phyloP scores from a whole-genome alignment of 2,113 vertebrate species.

The Scophthalmus maximus region DNA sequence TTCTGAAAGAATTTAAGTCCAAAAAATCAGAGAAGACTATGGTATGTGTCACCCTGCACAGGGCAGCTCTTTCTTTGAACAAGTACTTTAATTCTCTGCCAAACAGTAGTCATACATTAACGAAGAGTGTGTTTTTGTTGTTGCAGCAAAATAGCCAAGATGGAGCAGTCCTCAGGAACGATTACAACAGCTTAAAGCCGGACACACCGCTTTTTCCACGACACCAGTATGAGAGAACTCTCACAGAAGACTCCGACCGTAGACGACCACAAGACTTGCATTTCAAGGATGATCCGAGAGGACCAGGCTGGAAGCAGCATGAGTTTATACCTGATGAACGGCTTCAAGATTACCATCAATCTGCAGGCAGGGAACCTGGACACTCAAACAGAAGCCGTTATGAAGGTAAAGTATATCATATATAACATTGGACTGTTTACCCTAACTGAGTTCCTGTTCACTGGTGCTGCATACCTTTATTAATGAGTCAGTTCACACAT shows the following conservation, averaged over 20 bases:
- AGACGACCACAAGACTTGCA: constrained; percentile 41
- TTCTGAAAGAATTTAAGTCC: constrained; percentile 80
- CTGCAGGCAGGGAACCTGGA: constrained; percentile 16
- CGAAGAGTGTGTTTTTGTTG: not conserved
- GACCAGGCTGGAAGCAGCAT: constrained; percentile 29
- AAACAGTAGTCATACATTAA: not conserved
- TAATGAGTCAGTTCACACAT: not conserved
- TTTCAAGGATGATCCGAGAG: constrained; percentile 34
- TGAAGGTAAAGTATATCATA: constrained; percentile 51
- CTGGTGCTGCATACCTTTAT: not conserved
- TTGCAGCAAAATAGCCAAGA: constrained; percentile 54
- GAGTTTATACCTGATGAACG: constrained; percentile 14
- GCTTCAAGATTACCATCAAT: constrained; percentile 33
- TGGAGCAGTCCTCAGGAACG: constrained; percentile 28
- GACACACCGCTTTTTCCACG: constrained; percentile 2
- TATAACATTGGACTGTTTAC: not conserved
- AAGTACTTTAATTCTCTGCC: not conserved
- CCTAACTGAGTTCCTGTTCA: not conserved
- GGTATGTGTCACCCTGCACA: constrained; percentile 54
- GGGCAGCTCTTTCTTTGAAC: not conserved
- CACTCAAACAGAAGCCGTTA: constrained; percentile 38
- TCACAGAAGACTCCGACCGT: constrained; percentile 44
- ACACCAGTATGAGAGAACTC: constrained; percentile 30
- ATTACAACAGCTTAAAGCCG: constrained; percentile 45
- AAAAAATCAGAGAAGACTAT: constrained; percentile 63